These are phyloP conservation scores for Cepaea hortensis DNA, from an alignment of 2,888 invertebrate genomes.

Conservation along the genomic window DNA sequence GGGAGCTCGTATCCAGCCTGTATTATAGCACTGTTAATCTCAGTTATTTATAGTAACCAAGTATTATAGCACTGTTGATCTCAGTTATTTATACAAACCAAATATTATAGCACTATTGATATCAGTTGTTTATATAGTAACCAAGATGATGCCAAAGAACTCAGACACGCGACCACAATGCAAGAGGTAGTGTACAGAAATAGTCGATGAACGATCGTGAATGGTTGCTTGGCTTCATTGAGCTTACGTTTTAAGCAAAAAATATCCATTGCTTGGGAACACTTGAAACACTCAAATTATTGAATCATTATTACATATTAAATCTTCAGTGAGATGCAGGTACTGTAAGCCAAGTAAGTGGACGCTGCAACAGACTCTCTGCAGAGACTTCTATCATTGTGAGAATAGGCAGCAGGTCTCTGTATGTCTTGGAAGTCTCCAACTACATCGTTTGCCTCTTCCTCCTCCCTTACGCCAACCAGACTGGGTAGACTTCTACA, in stretches of 20 bases:
- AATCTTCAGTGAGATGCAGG: neutral
- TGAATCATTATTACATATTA: neutral
- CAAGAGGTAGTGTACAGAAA: too few relatives aligned
- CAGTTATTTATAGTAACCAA: too few relatives aligned
- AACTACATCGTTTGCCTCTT: neutral
- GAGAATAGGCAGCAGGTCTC: neutral
- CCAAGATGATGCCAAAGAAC: too few relatives aligned
- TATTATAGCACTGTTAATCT: too few relatives aligned
- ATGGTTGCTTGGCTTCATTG: neutral
- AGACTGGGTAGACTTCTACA: constrained; percentile 41
- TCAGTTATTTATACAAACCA: too few relatives aligned
- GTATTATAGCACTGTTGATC: too few relatives aligned
- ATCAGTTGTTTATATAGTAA: too few relatives aligned
- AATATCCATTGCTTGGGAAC: neutral
- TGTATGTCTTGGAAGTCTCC: neutral
- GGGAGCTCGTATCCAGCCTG: too few relatives aligned
- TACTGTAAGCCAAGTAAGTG: neutral
- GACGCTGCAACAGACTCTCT: neutral
- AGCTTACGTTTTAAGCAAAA: neutral
- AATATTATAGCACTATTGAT: too few relatives aligned
- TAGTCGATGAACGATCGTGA: too few relatives aligned
- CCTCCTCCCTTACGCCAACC: constrained; percentile 43
- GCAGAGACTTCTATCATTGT: neutral
- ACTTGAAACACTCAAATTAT: neutral
- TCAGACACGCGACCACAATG: too few relatives aligned